Evolutionary conservation across 2,797 vertebrate species (phyloP).

Genomic region (Aplochiton taeniatus): DNA sequence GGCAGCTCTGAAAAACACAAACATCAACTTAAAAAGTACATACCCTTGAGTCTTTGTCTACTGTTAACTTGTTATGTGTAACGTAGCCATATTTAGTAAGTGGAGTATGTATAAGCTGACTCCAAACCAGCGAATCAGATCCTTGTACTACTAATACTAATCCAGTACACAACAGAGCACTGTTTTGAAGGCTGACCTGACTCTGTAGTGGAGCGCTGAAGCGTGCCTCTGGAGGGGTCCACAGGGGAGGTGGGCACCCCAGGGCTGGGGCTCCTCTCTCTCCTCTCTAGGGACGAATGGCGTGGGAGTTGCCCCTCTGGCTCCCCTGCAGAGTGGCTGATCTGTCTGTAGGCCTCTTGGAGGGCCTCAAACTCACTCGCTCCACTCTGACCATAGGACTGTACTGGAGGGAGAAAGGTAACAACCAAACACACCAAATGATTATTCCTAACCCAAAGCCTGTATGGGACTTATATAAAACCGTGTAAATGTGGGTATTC

Average conservation of each 20-base stretch:
- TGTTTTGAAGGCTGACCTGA: constrained; percentile 75
- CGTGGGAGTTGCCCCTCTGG: constrained; percentile 41
- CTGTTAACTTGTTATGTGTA: no score
- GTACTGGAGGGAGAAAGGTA: constrained; percentile 37
- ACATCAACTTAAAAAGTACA: constrained; percentile 6
- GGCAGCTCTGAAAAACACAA: constrained; percentile 78
- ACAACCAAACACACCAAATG: no score
- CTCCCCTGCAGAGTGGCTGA: constrained; percentile 74
- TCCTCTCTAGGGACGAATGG: neutral
- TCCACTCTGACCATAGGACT: constrained; percentile 75
- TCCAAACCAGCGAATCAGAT: no score
- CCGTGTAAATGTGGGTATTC: no score
- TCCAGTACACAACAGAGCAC: no score
- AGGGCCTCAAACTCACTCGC: constrained; percentile 85
- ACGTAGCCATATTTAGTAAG: no score
- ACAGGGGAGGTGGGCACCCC: constrained; percentile 44
- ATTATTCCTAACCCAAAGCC: no score
- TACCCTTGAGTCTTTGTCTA: neutral
- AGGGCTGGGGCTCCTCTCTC: constrained; percentile 18
- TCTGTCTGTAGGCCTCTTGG: constrained; percentile 81
- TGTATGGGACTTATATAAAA: no score
- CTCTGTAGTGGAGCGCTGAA: constrained; percentile 76
- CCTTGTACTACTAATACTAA: no score
- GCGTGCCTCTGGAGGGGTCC: constrained; percentile 57
- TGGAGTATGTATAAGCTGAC: no score